A percentile compares a stretch with the other conserved stretches of the same genome.
Evolutionary conservation across 2,797 vertebrate species (phyloP).

Genomic region (Champsocephalus esox): DNA sequence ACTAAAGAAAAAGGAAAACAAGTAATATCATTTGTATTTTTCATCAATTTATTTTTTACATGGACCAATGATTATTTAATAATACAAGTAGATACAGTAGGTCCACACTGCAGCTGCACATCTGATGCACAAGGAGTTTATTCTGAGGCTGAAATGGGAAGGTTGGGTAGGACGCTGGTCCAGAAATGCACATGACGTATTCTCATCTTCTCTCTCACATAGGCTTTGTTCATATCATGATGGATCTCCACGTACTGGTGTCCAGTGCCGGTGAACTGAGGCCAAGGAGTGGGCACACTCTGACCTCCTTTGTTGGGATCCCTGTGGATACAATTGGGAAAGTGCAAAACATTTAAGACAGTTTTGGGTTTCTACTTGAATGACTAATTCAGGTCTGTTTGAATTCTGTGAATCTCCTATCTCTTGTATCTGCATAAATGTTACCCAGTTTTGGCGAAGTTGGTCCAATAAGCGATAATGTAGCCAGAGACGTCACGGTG

Average conservation of each 20-base stretch:
- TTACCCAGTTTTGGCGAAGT: conserved; percentile 95
- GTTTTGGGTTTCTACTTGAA: not conserved
- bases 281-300: conserved; percentile 86
- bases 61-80: not conserved
- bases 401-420: not conserved
- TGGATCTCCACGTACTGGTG: conserved; percentile 89
- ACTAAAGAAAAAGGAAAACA: not conserved
- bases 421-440: not conserved
- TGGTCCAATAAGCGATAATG: conserved; percentile 97
- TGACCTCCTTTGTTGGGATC: conserved; percentile 89
- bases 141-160: conserved; percentile 32
- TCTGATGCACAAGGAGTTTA: conserved; percentile 24
- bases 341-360: not conserved
- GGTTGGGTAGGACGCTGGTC: conserved; percentile 69
- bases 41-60: conserved; percentile 35
- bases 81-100: not conserved
- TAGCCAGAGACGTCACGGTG: conserved; percentile 86
- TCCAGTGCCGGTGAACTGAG: conserved; percentile 67
- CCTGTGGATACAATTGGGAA: conserved; percentile 72
- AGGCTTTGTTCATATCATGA: conserved; percentile 65
- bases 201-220: conserved; percentile 83
- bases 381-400: not conserved
- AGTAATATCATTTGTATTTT: not conserved
- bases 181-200: conserved; percentile 85
- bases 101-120: not conserved